Evolutionary conservation across 2,797 vertebrate genomes (phyloP).

Genomic region (Tenualosa ilisha): DNA sequence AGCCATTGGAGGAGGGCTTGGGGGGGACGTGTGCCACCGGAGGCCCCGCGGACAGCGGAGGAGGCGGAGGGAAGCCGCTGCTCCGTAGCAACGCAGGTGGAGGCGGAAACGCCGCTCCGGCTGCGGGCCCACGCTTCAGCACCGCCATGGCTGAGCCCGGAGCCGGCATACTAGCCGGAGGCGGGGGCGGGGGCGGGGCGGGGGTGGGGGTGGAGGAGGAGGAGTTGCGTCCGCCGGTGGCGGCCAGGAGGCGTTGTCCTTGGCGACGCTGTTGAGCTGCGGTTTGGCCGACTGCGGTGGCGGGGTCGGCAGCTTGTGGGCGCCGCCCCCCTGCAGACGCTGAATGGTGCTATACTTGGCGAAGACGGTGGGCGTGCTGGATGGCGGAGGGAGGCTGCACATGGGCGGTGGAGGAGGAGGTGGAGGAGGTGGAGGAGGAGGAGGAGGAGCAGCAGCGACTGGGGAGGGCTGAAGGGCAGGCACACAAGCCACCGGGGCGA

Average conservation of each 20-base stretch:
- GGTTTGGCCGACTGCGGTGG: constrained; percentile 66
- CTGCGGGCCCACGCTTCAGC: constrained; percentile 70
- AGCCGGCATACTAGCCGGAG: constrained; percentile 76
- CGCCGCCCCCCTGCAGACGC: constrained; percentile 81
- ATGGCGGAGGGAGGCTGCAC: constrained; percentile 67
- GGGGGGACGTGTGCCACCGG: constrained; percentile 39
- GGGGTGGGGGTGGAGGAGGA: constrained; percentile 82
- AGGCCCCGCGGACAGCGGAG: constrained; percentile 40
- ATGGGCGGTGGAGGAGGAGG: constrained; percentile 75
- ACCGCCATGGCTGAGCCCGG: constrained; percentile 88
- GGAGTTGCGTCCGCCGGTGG: constrained; percentile 64
- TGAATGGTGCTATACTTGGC: constrained; percentile 91
- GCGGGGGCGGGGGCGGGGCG: constrained; percentile 77
- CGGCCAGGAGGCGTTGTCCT: constrained; percentile 36
- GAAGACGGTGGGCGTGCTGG: constrained; percentile 75
- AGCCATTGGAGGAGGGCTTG: constrained; percentile 37
- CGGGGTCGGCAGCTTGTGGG: constrained; percentile 35
- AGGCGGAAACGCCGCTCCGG: constrained; percentile 49
- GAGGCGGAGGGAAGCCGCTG: constrained; percentile 51
- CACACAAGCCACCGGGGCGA: not conserved
- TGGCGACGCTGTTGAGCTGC: constrained; percentile 67
- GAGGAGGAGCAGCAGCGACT: constrained; percentile 44
- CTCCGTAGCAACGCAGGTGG: constrained; percentile 29
- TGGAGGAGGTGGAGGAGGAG: constrained; percentile 63
- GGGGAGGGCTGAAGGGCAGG: not conserved